A percentile compares a stretch with the other conserved stretches of the same genome.
These are phyloP conservation scores for Nesidiocoris tenuis DNA, from an alignment of 2,888 invertebrate species.

Conservation along the genomic window DNA sequence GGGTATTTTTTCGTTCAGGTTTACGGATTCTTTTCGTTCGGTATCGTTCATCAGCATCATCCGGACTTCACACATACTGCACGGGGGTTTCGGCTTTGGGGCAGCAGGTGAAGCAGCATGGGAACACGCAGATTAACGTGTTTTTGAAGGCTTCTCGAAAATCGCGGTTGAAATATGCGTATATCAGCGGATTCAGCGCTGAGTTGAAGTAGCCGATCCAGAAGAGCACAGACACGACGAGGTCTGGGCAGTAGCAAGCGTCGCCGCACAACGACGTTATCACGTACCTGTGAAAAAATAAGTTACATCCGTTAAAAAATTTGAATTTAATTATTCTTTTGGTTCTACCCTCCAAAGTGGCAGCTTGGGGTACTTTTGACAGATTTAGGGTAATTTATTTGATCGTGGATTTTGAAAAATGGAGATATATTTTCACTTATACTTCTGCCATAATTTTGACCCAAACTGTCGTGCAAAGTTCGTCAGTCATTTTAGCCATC, in stretches of 20 bases:
- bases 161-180: slow-evolving; percentile 94
- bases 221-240: slow-evolving; percentile 69
- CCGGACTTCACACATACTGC: slow-evolving; percentile 51
- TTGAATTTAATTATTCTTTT: no score
- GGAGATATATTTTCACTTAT: no score
- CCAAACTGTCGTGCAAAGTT: neutral
- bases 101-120: slow-evolving; percentile 71
- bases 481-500: neutral
- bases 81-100: slow-evolving; percentile 60
- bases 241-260: slow-evolving; percentile 65
- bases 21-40: neutral
- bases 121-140: slow-evolving; percentile 81
- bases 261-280: slow-evolving; percentile 80
- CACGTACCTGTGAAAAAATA: slow-evolving; percentile 67
- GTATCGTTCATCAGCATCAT: neutral
- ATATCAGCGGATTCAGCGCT: slow-evolving; percentile 90
- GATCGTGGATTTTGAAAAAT: neutral
- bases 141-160: slow-evolving; percentile 95
- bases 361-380: no score
- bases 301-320: no score
- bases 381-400: no score
- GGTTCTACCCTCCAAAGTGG: no score
- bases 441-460: no score
- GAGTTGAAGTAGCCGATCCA: slow-evolving; percentile 99
- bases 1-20: neutral